Conservation (phyloP, 1,140 invertebrate species). For the Cydia fagiglandana region DNA sequence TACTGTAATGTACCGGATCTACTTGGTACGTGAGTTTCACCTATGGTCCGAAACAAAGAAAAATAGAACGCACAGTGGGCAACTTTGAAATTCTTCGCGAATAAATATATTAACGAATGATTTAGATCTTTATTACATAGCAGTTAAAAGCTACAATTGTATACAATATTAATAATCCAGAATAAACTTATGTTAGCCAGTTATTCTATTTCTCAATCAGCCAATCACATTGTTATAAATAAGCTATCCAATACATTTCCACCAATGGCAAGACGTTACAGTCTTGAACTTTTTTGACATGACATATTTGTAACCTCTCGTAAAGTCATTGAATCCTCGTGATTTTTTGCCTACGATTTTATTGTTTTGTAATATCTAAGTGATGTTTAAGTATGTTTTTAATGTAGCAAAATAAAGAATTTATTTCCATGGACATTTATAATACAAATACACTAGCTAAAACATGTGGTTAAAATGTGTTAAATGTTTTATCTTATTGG, state of each 20-base stretch:
- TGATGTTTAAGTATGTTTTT: not conserved
- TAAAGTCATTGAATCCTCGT: constrained; percentile 15
- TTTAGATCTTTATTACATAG: no score
- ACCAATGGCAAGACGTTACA: not conserved
- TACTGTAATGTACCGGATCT: no score
- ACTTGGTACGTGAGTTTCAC: no score
- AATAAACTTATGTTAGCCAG: not conserved
- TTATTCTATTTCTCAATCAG: not conserved
- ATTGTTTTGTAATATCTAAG: constrained; percentile 21
- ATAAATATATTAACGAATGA: no score
- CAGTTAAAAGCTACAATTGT: not conserved
- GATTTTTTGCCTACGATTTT: constrained; percentile 30
- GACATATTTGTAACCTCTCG: constrained; percentile 16
- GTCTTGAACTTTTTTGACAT: constrained; percentile 3
- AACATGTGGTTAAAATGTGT: constrained; percentile 10
- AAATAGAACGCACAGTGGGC: no score
- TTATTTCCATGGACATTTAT: not conserved
- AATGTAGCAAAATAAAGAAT: not conserved
- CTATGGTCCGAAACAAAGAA: no score
- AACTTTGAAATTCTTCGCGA: no score
- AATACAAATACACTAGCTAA: not conserved
- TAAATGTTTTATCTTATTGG: not conserved
- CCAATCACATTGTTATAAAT: not conserved
- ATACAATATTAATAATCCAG: not conserved
- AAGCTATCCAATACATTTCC: not conserved